Percentiles rank a stretch among this genome's conserved stretches.
Conservation (phyloP, 1,140 invertebrate genomes). For the Trichomalopsis sarcophagae region DNA sequence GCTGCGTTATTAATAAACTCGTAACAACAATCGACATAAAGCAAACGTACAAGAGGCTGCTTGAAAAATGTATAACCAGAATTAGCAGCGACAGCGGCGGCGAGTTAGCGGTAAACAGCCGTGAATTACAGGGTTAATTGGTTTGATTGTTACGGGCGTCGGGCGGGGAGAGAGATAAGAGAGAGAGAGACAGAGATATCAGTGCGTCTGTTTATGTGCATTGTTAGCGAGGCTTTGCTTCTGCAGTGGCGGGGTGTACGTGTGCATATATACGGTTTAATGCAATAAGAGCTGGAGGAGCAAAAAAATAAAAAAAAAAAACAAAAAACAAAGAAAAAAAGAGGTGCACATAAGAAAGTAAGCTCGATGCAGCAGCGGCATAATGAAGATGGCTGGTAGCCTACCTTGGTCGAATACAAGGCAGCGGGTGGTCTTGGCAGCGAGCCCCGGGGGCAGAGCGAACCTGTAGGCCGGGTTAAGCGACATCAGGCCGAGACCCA, state of each 20-base stretch:
- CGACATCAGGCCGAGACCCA: conserved; percentile 74
- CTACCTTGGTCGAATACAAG: conserved; percentile 77
- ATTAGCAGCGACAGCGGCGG: conserved; percentile 16
- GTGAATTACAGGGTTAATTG: conserved; percentile 46
- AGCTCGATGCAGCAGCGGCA: conserved; percentile 13
- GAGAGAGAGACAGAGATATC: conserved; percentile 1
- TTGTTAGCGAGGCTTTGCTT: background rate
- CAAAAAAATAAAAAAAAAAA: background rate
- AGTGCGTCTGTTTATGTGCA: background rate
- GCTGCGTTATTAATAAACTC: background rate
- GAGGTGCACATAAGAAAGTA: conserved; percentile 11
- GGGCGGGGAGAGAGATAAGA: conserved; percentile 15
- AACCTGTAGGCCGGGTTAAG: conserved; percentile 75
- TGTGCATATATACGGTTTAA: conserved; percentile 5
- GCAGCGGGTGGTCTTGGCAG: conserved; percentile 75
- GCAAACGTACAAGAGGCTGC: background rate
- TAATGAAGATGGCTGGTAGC: conserved; percentile 72
- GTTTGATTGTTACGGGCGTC: conserved; percentile 17
- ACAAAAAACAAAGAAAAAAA: conserved; percentile 25
- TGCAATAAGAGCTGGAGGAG: background rate
- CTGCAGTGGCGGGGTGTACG: background rate
- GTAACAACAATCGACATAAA: background rate
- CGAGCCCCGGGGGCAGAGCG: conserved; percentile 75
- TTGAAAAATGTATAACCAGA: conserved; percentile 15
- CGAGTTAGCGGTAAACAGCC: conserved; percentile 32